Conservation (phyloP, 1,140 invertebrate species). For the Orchestia grillus region DNA sequence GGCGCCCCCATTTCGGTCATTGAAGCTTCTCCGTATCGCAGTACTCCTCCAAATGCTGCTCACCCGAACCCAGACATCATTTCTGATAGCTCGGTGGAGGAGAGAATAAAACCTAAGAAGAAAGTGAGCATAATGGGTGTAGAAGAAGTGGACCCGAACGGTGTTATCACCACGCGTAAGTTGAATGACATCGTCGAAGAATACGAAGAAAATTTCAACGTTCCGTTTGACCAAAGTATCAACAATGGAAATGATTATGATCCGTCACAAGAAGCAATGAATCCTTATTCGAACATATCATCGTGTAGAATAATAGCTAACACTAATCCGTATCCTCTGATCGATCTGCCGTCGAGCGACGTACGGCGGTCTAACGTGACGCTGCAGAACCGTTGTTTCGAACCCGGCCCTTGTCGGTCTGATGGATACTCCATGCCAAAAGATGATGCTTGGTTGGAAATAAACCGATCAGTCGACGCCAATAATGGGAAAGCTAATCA, state of each 20-base stretch:
- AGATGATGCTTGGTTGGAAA: slow-evolving; percentile 32
- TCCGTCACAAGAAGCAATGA: slow-evolving; percentile 39
- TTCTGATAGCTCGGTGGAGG: slow-evolving; percentile 62
- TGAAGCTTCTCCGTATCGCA: slow-evolving; percentile 64
- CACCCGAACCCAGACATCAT: slow-evolving; percentile 66
- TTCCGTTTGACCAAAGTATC: slow-evolving; percentile 59
- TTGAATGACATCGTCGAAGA: slow-evolving; percentile 67
- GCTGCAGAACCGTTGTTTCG: slow-evolving; percentile 60
- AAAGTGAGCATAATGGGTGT: slow-evolving; percentile 66
- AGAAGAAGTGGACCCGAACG: slow-evolving; percentile 66
- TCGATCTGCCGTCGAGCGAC: slow-evolving; percentile 62
- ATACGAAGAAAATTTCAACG: slow-evolving; percentile 62
- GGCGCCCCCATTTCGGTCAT: slow-evolving; percentile 67
- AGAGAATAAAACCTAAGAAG: slow-evolving; percentile 66
- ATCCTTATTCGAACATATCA: slow-evolving; percentile 59
- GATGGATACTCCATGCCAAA: slow-evolving; percentile 54
- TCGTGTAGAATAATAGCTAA: slow-evolving; percentile 57
- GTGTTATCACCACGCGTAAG: slow-evolving; percentile 62
- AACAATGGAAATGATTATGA: slow-evolving; percentile 58
- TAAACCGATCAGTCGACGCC: slow-evolving; percentile 51
- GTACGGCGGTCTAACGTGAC: slow-evolving; percentile 58
- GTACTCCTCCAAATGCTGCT: slow-evolving; percentile 59
- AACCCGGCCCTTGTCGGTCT: slow-evolving; percentile 61
- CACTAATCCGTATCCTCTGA: slow-evolving; percentile 64
- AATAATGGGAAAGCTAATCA: slow-evolving; percentile 25